Base-by-base conservation (phyloP, 2,797 vertebrate genomes). In the Chaetodon trifasciatus region DNA sequence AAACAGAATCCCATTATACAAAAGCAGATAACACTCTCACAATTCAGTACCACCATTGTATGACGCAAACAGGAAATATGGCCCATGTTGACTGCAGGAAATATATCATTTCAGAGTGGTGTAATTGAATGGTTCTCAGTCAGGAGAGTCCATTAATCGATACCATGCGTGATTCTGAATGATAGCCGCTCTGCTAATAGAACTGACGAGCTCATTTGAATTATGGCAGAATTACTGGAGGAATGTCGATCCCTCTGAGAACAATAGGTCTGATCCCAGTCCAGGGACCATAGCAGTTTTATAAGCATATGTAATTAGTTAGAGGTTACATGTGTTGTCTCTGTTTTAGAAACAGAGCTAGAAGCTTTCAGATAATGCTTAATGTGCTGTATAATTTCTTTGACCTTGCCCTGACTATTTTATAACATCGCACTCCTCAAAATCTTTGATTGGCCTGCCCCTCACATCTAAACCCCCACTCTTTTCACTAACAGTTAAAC, bases 11-110 rank as follows among this genome's bases (percentile, higher is more conserved):
- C 83, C 40, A 91, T 92, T 88, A 85, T 76, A 85, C 87, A 87
- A 89, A 89, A 89, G 88, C 71, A 79, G 82, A 90, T 90, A 89
- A 90, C 76, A 69, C 67, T 74, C 66, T 68, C 72, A 81, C 79
- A 67, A 89, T 90, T 90, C 85, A 88, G 88, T 89, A 86, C 63
- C 52, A 83, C 58, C 73, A 60, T 79, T 86, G 85, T 88, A 78
- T 85, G 86, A 91, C 82, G 87, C 79, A 81, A 89, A 93, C 91
- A 90, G 85, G 88, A 94, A 90, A 87, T 81, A 88, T 82, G 77
- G 82, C 58, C 76, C 77, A 85, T 88, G 86, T 84, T 88, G 77
- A 71, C 78, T 82, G 65, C 66, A 81, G 83, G 76, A 79, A 81
- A 82, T 89, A 86, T 79, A 89, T 85, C 56, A 85, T 85, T 85